Evolutionary conservation across 2,797 vertebrate genomes (phyloP).

Genomic region (Spondyliosoma cantharus): DNA sequence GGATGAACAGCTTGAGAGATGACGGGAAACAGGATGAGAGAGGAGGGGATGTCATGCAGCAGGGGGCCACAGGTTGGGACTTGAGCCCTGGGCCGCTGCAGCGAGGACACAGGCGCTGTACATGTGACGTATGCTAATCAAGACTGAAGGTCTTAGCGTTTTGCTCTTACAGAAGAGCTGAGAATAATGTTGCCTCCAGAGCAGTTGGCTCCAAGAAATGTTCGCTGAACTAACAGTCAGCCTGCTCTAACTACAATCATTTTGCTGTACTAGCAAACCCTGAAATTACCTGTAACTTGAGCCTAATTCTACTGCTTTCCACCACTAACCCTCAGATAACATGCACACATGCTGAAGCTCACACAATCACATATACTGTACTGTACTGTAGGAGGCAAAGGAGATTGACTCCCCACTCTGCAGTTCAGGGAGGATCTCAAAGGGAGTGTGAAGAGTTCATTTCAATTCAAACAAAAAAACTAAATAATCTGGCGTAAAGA

Average conservation of each 20-base stretch:
- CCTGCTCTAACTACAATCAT: background rate
- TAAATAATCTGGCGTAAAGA: constrained; percentile 83
- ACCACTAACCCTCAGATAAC: background rate
- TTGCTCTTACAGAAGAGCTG: background rate
- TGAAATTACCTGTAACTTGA: constrained; percentile 29
- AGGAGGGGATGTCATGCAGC: too few species aligned
- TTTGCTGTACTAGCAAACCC: constrained; percentile 6
- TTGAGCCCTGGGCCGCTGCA: too few species aligned
- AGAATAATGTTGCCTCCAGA: background rate
- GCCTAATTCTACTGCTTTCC: background rate
- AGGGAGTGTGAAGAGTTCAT: constrained; percentile 96
- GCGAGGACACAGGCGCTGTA: too few species aligned
- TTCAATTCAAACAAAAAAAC: constrained; percentile 87
- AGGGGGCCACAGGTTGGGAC: too few species aligned
- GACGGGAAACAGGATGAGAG: too few species aligned
- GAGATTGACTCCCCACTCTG: constrained; percentile 82
- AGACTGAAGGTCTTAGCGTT: background rate
- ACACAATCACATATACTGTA: constrained; percentile 8
- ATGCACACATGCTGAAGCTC: constrained; percentile 8
- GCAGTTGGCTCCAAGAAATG: constrained; percentile 3
- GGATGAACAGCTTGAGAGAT: too few species aligned
- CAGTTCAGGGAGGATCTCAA: constrained; percentile 84
- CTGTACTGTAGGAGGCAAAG: constrained; percentile 51
- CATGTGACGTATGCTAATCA: too few species aligned
- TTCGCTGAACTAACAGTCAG: constrained; percentile 11